Evolutionary conservation across 2,797 vertebrate species (phyloP).

Genomic region (Sciurus vulgaris): DNA sequence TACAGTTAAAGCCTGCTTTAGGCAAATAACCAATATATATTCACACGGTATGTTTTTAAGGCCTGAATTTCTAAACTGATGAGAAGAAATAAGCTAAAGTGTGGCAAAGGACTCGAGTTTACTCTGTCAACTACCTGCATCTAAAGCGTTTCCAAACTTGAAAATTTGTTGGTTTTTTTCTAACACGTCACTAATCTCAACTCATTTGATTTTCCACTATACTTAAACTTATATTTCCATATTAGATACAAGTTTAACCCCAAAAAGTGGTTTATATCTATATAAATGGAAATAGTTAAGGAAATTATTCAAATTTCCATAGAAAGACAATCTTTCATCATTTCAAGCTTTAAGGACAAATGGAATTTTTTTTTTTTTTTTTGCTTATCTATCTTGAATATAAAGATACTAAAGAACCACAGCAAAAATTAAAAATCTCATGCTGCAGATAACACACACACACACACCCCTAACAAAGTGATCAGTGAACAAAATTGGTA

Average conservation of each 20-base stretch:
- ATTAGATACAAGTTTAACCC: neutral
- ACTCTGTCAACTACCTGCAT: neutral
- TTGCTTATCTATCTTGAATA: neutral
- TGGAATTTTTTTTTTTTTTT: neutral
- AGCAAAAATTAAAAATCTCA: neutral
- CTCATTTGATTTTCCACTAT: slow-evolving; percentile 23
- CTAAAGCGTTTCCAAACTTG: neutral
- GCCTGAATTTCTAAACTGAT: neutral
- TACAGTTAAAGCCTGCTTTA: neutral
- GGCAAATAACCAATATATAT: neutral
- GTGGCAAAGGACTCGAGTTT: neutral
- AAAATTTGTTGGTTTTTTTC: neutral
- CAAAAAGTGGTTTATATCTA: neutral
- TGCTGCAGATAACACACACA: neutral
- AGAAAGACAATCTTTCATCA: neutral
- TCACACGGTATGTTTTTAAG: neutral
- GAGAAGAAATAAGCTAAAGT: slow-evolving; percentile 17
- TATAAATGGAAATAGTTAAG: neutral
- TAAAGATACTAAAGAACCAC: neutral
- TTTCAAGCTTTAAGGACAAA: neutral
- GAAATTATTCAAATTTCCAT: neutral
- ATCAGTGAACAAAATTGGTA: neutral
- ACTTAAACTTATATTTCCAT: neutral
- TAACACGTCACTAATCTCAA: neutral
- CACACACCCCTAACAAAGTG: neutral